phyloP scores from a whole-genome alignment of 2,888 invertebrate genomes.

The Cerceris rybyensis region DNA sequence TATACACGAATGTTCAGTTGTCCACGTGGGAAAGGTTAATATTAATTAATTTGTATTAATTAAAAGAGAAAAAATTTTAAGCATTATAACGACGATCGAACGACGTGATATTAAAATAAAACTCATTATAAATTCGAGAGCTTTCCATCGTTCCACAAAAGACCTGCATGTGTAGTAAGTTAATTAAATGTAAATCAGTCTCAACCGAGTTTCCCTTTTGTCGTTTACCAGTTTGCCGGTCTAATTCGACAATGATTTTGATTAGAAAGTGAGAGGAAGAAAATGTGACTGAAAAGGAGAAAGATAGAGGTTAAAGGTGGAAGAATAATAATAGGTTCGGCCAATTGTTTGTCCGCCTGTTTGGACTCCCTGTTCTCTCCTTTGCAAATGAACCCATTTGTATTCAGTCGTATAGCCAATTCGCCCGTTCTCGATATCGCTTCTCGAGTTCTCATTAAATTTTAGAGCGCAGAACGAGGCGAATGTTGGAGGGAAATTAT shows the following conservation, averaged over 20 bases:
- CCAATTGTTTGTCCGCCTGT: conserved; percentile 51
- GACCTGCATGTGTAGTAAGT: neutral
- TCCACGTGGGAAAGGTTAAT: neutral
- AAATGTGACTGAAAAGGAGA: conserved; percentile 8
- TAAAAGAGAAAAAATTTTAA: conserved; percentile 23
- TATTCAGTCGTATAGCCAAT: conserved; percentile 64
- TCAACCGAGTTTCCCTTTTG: conserved; percentile 7
- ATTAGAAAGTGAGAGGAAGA: conserved; percentile 4
- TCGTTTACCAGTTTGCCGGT: conserved; percentile 9
- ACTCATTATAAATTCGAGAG: neutral
- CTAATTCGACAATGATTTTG: conserved; percentile 34
- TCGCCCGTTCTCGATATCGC: conserved; percentile 51
- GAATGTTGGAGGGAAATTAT: conserved; percentile 19
- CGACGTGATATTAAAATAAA: conserved; percentile 2
- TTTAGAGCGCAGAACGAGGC: conserved; percentile 31
- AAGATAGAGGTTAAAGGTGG: conserved; percentile 1
- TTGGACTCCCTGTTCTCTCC: conserved; percentile 49
- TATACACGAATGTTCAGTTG: conserved; percentile 1
- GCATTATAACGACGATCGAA: conserved; percentile 36
- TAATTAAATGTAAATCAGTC: conserved; percentile 28
- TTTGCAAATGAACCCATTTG: conserved; percentile 68
- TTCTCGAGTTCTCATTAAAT: conserved; percentile 37
- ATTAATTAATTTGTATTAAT: conserved; percentile 49
- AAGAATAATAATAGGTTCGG: conserved; percentile 44
- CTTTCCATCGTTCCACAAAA: neutral